Percentiles rank a stretch among this genome's conserved stretches.
Conservation (phyloP, 2,797 vertebrate species). For the Etheostoma perlongum region DNA sequence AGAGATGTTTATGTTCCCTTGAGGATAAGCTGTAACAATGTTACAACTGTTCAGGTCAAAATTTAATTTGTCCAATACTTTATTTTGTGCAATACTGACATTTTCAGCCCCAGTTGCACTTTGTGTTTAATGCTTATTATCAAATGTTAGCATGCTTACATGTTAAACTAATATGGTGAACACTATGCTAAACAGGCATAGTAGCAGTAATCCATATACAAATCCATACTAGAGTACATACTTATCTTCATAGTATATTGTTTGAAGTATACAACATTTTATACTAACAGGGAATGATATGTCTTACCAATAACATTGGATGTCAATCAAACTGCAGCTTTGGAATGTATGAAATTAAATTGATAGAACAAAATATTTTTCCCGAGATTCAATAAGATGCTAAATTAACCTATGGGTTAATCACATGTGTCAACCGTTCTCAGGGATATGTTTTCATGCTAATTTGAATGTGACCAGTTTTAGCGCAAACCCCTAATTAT, state of each 20-base stretch:
- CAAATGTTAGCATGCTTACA: neutral
- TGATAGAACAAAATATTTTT: neutral
- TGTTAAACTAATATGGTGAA: neutral
- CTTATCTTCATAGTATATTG: neutral
- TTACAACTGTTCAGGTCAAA: neutral
- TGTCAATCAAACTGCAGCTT: neutral
- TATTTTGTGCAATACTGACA: neutral
- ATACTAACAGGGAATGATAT: neutral
- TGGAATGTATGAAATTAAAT: neutral
- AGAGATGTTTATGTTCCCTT: neutral
- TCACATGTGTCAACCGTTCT: too few relatives aligned
- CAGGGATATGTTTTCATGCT: too few relatives aligned
- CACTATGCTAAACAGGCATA: neutral
- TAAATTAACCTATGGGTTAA: too few relatives aligned
- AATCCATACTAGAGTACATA: neutral
- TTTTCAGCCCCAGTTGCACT: neutral
- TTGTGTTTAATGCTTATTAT: neutral
- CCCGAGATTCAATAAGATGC: too few relatives aligned
- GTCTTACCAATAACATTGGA: neutral
- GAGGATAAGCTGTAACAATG: neutral
- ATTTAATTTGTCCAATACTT: neutral
- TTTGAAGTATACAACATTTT: neutral
- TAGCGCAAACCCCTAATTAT: too few relatives aligned
- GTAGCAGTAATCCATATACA: too few relatives aligned
- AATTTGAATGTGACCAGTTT: too few relatives aligned